These are phyloP conservation scores for Mola mola DNA, from an alignment of 2,113 vertebrate species.

Conservation along the genomic window DNA sequence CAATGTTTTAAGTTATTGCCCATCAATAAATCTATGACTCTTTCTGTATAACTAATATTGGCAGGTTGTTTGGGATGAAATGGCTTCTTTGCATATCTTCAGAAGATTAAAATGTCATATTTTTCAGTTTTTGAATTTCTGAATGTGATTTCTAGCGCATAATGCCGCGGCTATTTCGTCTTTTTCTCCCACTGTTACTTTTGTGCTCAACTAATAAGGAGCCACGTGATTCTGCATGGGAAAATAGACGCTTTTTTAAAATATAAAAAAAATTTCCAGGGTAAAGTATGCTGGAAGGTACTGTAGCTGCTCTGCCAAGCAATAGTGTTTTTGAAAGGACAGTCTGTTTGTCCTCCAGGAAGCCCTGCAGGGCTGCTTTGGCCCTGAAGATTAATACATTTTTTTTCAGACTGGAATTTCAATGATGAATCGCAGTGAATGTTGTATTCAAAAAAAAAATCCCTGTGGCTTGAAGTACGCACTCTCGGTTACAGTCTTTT, in stretches of 20 bases:
- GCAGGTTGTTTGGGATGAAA: no score
- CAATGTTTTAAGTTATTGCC: no score
- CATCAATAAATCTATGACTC: no score
- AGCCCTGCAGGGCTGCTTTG: no score
- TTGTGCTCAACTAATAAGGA: constrained; percentile 12
- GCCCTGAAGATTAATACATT: no score
- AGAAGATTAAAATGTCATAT: constrained; percentile 8
- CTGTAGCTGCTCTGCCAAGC: constrained; percentile 22
- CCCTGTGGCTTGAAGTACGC: no score
- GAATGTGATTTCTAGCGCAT: constrained; percentile 24
- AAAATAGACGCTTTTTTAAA: constrained; percentile 28
- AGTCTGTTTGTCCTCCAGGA: constrained; percentile 19
- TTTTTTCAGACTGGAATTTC: no score
- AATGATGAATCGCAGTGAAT: no score
- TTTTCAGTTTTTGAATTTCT: constrained; percentile 20
- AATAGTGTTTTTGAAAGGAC: constrained; percentile 42
- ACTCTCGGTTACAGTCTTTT: no score
- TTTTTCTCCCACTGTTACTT: constrained; percentile 20
- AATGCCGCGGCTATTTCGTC: constrained; percentile 16
- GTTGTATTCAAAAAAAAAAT: no score
- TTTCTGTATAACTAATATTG: no score
- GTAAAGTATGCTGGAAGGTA: constrained; percentile 30
- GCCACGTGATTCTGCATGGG: constrained; percentile 6
- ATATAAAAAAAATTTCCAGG: constrained; percentile 25
- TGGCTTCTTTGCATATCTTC: constrained; percentile 11